Percentiles rank a stretch among this genome's conserved stretches.
These are phyloP conservation scores for Eupithecia insigniata DNA, from an alignment of 2,888 invertebrate species.

Conservation along the genomic window DNA sequence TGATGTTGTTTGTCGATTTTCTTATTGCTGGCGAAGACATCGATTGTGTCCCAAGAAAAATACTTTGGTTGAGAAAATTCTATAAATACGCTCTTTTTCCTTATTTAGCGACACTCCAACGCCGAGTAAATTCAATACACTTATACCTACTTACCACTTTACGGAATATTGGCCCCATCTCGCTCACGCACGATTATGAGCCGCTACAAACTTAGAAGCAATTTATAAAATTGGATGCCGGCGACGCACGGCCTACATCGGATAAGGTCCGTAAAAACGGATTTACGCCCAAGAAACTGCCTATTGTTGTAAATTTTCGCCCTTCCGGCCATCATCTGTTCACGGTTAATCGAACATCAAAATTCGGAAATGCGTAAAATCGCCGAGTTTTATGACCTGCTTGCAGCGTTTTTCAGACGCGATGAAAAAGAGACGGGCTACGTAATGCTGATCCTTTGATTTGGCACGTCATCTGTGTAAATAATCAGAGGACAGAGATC, in stretches of 20 bases:
- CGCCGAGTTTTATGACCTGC: constrained; percentile 58
- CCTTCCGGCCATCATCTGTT: constrained; percentile 55
- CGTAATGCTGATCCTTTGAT: constrained; percentile 46
- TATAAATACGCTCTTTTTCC: background rate
- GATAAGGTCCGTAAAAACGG: constrained; percentile 47
- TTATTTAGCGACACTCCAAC: constrained; percentile 5
- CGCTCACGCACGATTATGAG: constrained; percentile 43
- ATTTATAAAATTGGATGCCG: constrained; percentile 47
- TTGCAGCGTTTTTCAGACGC: constrained; percentile 51
- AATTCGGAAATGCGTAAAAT: constrained; percentile 68
- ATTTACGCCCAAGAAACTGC: constrained; percentile 56
- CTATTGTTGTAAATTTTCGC: constrained; percentile 63
- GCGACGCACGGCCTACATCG: constrained; percentile 40
- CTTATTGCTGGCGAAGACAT: background rate
- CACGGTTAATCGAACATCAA: constrained; percentile 63
- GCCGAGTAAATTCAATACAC: constrained; percentile 24
- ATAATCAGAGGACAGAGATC: constrained; percentile 41
- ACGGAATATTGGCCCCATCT: constrained; percentile 30
- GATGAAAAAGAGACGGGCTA: constrained; percentile 44
- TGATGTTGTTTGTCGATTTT: background rate
- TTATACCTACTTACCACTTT: constrained; percentile 38
- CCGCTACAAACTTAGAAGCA: constrained; percentile 44
- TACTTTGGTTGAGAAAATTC: background rate
- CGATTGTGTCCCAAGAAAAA: background rate
- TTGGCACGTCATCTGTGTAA: constrained; percentile 45